Evolutionary conservation across 92 coral and sea anemone genomes (phyloP), one percentile per base, ranked within the genome.

Genomic region (Epizoanthus rinbou): DNA sequence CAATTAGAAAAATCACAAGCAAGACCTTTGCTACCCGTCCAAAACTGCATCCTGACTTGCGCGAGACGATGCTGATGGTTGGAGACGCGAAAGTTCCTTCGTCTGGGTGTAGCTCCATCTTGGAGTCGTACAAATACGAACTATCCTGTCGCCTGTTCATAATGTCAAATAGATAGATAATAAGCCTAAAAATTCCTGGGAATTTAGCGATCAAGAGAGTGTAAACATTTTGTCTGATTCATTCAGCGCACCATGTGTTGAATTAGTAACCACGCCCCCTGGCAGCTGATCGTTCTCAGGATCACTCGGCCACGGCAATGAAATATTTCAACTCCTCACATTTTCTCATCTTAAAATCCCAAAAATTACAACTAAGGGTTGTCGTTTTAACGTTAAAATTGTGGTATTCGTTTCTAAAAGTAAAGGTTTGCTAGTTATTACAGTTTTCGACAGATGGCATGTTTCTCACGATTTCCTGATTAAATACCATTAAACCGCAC

Each of bases 91-190:
- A 89, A 25, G 88, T 80, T 5, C 87, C 93, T 75, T 92, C 97
- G 4, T 89, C 91, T 1, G 93, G 90, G 33, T 93, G 94, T 14
- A 93, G 88, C 83, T 93, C 98, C 98, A 93, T 93, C 85, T 91
- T 93, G 82, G 91, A 90, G 87, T 91, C 98, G 85, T 86, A 89
- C 89, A 93, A 85, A 50, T 80, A 56, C 54, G 90, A 87, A 57
- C 85, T 93, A 78, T 93, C 91, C 39, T 87, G 90, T 25, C 66
- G 59, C 57, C 60, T 78, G 18, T 78, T 78, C 82, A 78, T 78
- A 78, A 78, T 62, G 82, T 78, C 43, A 78, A 78, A 78, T 62
- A 21, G 9, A 78, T 11, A 57, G 71, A 62, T 78, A 78, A 78
- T 63, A 31, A 78, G 59, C 45, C 16, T 6, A 60, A 41, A 60